Percentiles rank a stretch among this genome's conserved stretches.
phyloP scores from a whole-genome alignment of 2,113 vertebrate species.

The Columba janthina region DNA sequence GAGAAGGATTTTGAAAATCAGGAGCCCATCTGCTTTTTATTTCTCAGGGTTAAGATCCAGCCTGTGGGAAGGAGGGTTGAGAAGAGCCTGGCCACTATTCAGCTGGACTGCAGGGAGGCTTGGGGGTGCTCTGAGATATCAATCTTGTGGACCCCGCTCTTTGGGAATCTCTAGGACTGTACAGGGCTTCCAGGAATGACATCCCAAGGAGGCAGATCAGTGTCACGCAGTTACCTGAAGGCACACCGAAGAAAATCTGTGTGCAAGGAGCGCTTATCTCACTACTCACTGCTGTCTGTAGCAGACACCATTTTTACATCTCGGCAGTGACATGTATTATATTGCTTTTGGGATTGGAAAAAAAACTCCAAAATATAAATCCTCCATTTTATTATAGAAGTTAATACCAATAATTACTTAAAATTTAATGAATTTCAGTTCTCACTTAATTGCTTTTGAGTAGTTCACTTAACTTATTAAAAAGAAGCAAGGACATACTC shows the following conservation, averaged over 20 bases:
- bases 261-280: background rate
- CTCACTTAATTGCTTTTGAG: constrained; percentile 80
- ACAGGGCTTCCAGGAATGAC: background rate
- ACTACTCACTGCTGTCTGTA: background rate
- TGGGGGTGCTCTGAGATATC: background rate
- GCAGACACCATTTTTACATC: background rate
- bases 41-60: background rate
- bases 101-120: background rate
- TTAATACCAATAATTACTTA: constrained; percentile 81
- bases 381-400: constrained; percentile 74
- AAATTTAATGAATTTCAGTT: constrained; percentile 82
- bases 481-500: constrained; percentile 78
- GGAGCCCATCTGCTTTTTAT: background rate
- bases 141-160: background rate
- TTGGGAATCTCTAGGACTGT: background rate
- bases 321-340: constrained; percentile 9
- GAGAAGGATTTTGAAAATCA: background rate
- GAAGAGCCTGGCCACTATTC: background rate
- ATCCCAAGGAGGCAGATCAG: background rate
- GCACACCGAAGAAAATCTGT: background rate
- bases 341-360: constrained; percentile 54
- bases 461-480: constrained; percentile 81
- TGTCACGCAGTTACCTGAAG: background rate
- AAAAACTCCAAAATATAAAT: constrained; percentile 56
- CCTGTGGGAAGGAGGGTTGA: background rate